Percentiles rank a stretch among this genome's conserved stretches.
Evolutionary conservation across 2,888 invertebrate species (phyloP).

Genomic region (Gibbula magus): DNA sequence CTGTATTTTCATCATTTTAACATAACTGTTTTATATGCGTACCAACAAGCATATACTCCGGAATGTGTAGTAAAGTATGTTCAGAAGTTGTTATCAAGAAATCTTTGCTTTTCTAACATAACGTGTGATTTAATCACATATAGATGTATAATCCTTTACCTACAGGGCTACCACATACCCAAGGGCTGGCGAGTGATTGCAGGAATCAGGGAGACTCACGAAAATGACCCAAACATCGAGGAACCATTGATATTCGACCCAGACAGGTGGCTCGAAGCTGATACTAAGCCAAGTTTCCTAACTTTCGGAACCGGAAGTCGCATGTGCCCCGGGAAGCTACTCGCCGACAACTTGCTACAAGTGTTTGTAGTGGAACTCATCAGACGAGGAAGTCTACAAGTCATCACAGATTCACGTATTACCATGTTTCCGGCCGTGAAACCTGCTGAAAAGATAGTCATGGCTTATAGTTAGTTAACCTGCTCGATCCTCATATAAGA

Average conservation of each 20-base stretch:
- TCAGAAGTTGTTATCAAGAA: too few species aligned
- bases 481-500: too few species aligned
- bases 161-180: slow-evolving; percentile 43
- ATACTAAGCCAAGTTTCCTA: not conserved
- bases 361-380: not conserved
- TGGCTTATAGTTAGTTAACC: too few species aligned
- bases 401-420: not conserved
- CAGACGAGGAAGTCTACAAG: not conserved
- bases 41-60: too few species aligned
- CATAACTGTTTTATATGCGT: too few species aligned
- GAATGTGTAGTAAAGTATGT: too few species aligned
- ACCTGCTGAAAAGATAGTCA: not conserved
- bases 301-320: not conserved
- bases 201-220: slow-evolving; percentile 49
- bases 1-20: too few species aligned
- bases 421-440: not conserved
- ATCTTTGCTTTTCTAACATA: too few species aligned
- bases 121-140: too few species aligned
- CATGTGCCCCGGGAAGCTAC: not conserved
- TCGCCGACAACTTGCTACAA: not conserved
- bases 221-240: slow-evolving; percentile 25
- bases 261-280: slow-evolving; percentile 35
- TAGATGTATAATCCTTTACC: too few species aligned
- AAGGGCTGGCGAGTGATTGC: slow-evolving; percentile 41
- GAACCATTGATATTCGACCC: slow-evolving; percentile 37